Percentiles rank a stretch among this genome's conserved stretches.
Conservation (phyloP, 2,797 vertebrate genomes). For the Cottoperca gobio region DNA sequence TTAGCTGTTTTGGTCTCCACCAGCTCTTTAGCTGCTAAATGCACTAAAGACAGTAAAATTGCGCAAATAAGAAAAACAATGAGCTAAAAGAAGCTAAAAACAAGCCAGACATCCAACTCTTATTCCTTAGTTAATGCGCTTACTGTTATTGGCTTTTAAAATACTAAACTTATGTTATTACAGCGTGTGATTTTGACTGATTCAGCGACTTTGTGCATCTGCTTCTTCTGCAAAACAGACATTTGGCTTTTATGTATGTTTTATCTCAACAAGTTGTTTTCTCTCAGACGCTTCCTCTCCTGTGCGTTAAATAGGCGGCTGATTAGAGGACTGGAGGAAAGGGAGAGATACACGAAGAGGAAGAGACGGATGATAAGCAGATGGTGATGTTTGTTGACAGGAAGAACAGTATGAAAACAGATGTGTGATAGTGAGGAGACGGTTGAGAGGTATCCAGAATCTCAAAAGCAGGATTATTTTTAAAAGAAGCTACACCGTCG, state of each 20-base stretch:
- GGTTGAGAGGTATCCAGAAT: background rate
- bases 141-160: background rate
- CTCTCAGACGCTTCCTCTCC: too few species aligned
- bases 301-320: conserved; percentile 41
- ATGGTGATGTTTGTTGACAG: conserved; percentile 60
- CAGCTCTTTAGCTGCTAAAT: background rate
- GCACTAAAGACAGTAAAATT: background rate
- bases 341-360: conserved; percentile 26
- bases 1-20: conserved; percentile 11
- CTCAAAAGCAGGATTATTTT: background rate
- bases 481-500: background rate
- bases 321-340: conserved; percentile 58
- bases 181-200: background rate
- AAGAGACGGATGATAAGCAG: conserved; percentile 46
- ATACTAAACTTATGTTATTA: background rate
- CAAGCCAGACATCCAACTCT: too few species aligned
- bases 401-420: conserved; percentile 29
- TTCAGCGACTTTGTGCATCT: background rate
- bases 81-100: too few species aligned
- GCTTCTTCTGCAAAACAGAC: background rate
- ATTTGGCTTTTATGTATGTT: conserved; percentile 23
- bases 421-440: conserved; percentile 44
- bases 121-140: too few species aligned
- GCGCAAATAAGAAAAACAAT: background rate
- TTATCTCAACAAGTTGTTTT: conserved; percentile 29